These are phyloP conservation scores for Stenodema calcarata DNA, from an alignment of 2,888 invertebrate genomes.

Conservation along the genomic window DNA sequence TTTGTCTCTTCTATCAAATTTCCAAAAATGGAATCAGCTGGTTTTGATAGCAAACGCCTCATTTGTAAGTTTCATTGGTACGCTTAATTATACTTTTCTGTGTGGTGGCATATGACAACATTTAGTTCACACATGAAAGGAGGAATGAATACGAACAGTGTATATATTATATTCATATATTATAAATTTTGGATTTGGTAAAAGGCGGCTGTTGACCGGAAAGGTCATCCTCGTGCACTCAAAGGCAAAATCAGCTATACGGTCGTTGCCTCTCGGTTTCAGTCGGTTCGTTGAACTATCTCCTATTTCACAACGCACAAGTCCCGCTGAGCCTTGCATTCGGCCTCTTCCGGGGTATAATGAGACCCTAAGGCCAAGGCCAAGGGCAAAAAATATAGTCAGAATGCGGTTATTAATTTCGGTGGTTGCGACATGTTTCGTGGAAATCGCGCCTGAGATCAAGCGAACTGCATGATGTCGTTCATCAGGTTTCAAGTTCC, in stretches of 20 bases:
- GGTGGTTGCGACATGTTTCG: neutral
- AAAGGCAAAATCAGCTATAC: constrained; percentile 18
- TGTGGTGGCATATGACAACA: too few relatives aligned
- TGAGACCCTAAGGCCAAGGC: neutral
- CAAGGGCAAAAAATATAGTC: neutral
- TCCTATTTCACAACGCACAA: constrained; percentile 4
- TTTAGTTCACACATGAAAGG: too few relatives aligned
- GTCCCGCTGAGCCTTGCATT: neutral
- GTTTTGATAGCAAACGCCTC: too few relatives aligned
- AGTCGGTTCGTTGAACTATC: constrained; percentile 17
- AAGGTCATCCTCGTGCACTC: constrained; percentile 27
- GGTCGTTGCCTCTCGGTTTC: constrained; percentile 13
- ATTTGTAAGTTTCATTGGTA: too few relatives aligned
- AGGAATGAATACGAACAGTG: too few relatives aligned
- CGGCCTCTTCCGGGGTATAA: neutral
- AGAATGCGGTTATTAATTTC: neutral
- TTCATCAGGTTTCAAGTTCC: neutral
- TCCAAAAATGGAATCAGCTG: too few relatives aligned
- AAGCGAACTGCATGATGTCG: neutral
- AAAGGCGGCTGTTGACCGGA: neutral
- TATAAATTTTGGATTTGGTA: neutral
- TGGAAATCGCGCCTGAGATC: neutral
- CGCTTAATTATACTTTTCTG: too few relatives aligned
- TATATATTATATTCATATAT: too few relatives aligned
- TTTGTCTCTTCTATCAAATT: too few relatives aligned